Evolutionary conservation across 2,888 invertebrate genomes (phyloP).

Genomic region (Ormyrus nitidulus): DNA sequence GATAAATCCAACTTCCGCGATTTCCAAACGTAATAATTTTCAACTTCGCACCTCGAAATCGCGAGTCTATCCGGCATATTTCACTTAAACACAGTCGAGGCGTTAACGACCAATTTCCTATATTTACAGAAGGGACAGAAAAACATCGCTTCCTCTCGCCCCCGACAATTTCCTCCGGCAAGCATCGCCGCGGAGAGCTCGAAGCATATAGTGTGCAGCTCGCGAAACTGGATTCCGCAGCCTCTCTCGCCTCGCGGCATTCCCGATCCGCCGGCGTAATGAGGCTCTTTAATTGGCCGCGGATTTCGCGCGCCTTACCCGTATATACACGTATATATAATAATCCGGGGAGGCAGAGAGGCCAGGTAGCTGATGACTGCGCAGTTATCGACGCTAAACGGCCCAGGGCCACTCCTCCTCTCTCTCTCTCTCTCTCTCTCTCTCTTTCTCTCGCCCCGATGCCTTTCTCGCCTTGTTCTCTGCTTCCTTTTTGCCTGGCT

Average conservation of each 20-base stretch:
- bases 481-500: background rate
- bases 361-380: conserved; percentile 70
- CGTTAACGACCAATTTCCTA: too few species aligned
- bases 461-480: background rate
- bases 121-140: too few species aligned
- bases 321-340: conserved; percentile 22
- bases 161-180: too few species aligned
- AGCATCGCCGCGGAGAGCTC: too few species aligned
- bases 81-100: too few species aligned
- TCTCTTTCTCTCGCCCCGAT: background rate
- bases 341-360: conserved; percentile 30
- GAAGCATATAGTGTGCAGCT: too few species aligned
- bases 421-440: conserved; percentile 8
- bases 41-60: too few species aligned
- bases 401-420: conserved; percentile 11
- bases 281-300: conserved; percentile 66
- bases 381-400: conserved; percentile 47
- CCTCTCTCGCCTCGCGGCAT: too few species aligned
- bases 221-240: conserved; percentile 19
- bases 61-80: too few species aligned
- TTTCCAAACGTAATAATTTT: too few species aligned
- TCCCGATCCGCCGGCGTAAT: conserved; percentile 56
- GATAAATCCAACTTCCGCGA: too few species aligned
- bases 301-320: conserved; percentile 62
- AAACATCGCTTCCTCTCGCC: too few species aligned